A percentile compares a stretch with the other conserved stretches of the same genome.
Evolutionary conservation across 2,797 vertebrate genomes (phyloP).

Genomic region (Arnoldichthys spilopterus): DNA sequence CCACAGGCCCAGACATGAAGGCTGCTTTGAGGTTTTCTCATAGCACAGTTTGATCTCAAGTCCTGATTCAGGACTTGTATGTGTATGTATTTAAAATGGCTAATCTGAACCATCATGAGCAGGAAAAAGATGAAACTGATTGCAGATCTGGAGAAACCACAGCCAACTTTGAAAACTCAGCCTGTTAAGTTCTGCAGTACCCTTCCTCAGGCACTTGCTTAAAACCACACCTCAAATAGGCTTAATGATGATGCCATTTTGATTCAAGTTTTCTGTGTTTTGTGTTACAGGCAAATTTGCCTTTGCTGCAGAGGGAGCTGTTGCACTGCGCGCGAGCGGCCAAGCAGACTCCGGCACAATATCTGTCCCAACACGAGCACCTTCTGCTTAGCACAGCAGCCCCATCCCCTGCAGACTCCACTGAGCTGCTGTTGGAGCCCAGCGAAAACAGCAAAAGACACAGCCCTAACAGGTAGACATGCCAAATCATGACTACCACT

Average conservation of each 20-base stretch:
- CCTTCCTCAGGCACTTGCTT: not conserved
- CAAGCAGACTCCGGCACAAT: slow-evolving; percentile 98
- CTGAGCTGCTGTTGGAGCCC: slow-evolving; percentile 93
- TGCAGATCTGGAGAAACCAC: not conserved
- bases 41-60: slow-evolving; percentile 35
- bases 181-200: not conserved
- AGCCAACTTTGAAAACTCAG: not conserved
- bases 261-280: not conserved
- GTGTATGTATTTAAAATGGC: slow-evolving; percentile 21
- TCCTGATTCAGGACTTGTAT: slow-evolving; percentile 27
- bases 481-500: not conserved
- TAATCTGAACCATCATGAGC: slow-evolving; percentile 40
- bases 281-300: slow-evolving; percentile 91
- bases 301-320: slow-evolving; percentile 94
- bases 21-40: slow-evolving; percentile 50
- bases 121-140: slow-evolving; percentile 8
- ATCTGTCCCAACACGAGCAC: slow-evolving; percentile 97
- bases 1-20: slow-evolving; percentile 33
- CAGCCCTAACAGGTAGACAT: slow-evolving; percentile 89
- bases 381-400: slow-evolving; percentile 93
- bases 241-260: not conserved
- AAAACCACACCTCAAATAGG: not conserved
- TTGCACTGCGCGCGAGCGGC: slow-evolving; percentile 95
- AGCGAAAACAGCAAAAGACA: slow-evolving; percentile 89
- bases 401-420: slow-evolving; percentile 91